Evolutionary conservation across 2,113 vertebrate genomes (phyloP), one percentile per base, ranked within the genome.

Genomic region (Salvelinus alpinus): DNA sequence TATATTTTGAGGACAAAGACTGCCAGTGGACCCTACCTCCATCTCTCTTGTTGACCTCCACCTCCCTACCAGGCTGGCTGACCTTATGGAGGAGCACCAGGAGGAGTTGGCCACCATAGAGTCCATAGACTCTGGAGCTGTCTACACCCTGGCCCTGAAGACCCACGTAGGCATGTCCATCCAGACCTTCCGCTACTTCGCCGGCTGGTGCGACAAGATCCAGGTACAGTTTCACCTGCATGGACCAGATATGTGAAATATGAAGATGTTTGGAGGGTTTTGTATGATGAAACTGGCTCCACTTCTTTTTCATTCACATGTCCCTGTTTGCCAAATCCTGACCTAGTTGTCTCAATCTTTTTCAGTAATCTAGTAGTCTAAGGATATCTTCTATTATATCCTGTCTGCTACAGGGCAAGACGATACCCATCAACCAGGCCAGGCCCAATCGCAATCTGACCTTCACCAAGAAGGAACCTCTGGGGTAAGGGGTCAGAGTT

Each of bases 131-230:
- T 95, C 94, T 0, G 94, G 94, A 3, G 94, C 94, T 0, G 94
- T 95, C 29, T 95, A 95, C 89, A 95, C 94, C 0, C 85, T 95
- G 73, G 94, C 94, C 25, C 88, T 95, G 9, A 95, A 95, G 88
- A 95, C 94, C 0, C 94, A 95, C 0, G 91, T 95, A 0, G 94
- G 94, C 70, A 95, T 95, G 94, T 94, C 94, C 75, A 93, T 94
- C 68, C 94, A 95, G 84, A 95, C 94, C 0, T 95, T 95, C 86
- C 83, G 94, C 70, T 95, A 95, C 89, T 95, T 95, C 31, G 94
- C 94, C 0, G 94, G 94, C 67, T 95, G 94, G 94, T 95, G 94
- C 59, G 94, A 95, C 85, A 95, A 4, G 9, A 0, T 38, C 68
- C 9, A 12, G 4, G 20, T 5, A 25, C 9, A 44, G 2, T 12